Conservation (phyloP, 2,888 invertebrate species). For the Creontiades dilutus region DNA sequence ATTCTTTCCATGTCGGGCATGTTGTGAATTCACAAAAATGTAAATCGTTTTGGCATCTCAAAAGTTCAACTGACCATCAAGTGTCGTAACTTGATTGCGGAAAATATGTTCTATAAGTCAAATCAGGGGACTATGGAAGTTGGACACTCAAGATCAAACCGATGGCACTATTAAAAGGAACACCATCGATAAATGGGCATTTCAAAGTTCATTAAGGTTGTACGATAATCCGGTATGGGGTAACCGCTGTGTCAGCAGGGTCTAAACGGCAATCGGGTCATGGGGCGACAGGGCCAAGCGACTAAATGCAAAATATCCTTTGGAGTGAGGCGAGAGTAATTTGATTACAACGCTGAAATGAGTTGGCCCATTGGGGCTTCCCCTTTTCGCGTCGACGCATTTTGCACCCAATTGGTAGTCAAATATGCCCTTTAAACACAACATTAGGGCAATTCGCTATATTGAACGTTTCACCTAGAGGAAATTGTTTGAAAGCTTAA, state of each 20-base stretch:
- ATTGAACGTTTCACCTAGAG: background rate
- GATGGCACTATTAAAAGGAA: background rate
- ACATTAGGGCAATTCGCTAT: conserved; percentile 16
- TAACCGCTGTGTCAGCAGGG: background rate
- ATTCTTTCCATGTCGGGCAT: too few species aligned
- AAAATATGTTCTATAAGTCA: background rate
- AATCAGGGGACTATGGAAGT: background rate
- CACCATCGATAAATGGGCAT: background rate
- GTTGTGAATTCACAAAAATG: too few species aligned
- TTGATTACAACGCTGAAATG: conserved; percentile 35
- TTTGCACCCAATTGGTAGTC: conserved; percentile 45
- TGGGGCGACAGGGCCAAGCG: background rate
- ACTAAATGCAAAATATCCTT: conserved; percentile 30
- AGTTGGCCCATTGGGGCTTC: background rate
- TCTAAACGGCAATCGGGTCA: conserved; percentile 10
- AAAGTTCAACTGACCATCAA: too few species aligned
- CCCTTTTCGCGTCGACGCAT: conserved; percentile 2
- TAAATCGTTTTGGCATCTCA: too few species aligned
- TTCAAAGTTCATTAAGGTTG: conserved; percentile 8
- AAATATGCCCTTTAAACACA: conserved; percentile 45
- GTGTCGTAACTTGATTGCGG: too few species aligned
- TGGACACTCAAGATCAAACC: background rate
- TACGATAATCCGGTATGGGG: background rate
- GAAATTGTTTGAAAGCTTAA: conserved; percentile 6
- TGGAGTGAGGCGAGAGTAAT: conserved; percentile 3